phyloP scores from a whole-genome alignment of 2,797 vertebrate species.

The Coregonus sp. region DNA sequence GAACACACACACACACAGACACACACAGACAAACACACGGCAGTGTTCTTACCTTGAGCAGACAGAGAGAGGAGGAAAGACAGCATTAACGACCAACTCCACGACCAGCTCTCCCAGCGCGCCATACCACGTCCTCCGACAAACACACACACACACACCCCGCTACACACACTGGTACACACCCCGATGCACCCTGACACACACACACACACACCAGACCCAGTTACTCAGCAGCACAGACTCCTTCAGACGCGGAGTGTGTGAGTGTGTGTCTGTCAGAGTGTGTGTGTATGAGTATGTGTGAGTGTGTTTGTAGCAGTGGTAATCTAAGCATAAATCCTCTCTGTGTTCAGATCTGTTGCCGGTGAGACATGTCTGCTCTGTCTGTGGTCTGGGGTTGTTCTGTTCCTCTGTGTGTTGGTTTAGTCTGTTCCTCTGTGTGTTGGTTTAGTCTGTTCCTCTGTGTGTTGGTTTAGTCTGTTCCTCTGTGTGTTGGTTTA shows the following conservation, averaged over 20 bases:
- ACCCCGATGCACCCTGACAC: not conserved
- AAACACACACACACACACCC: slow-evolving; percentile 8
- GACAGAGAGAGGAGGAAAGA: slow-evolving; percentile 55
- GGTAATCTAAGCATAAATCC: not conserved
- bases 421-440: not conserved
- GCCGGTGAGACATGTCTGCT: not conserved
- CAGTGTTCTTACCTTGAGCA: slow-evolving; percentile 65
- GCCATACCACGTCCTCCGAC: slow-evolving; percentile 51
- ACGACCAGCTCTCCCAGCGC: slow-evolving; percentile 44
- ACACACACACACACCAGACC: not conserved
- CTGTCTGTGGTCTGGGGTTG: not conserved
- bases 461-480: too few relatives aligned
- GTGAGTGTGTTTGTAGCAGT: not conserved
- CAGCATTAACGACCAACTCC: slow-evolving; percentile 69
- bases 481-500: too few relatives aligned
- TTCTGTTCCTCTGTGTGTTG: not conserved
- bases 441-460: not conserved
- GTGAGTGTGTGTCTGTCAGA: slow-evolving; percentile 8
- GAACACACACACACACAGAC: slow-evolving; percentile 16
- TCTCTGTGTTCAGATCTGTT: not conserved
- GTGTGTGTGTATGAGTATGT: not conserved
- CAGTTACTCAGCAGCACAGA: slow-evolving; percentile 10
- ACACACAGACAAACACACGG: slow-evolving; percentile 32
- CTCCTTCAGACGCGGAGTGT: not conserved
- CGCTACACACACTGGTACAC: slow-evolving; percentile 32